Evolutionary conservation across 2,888 invertebrate species (phyloP).

Genomic region (Torymus texanus): DNA sequence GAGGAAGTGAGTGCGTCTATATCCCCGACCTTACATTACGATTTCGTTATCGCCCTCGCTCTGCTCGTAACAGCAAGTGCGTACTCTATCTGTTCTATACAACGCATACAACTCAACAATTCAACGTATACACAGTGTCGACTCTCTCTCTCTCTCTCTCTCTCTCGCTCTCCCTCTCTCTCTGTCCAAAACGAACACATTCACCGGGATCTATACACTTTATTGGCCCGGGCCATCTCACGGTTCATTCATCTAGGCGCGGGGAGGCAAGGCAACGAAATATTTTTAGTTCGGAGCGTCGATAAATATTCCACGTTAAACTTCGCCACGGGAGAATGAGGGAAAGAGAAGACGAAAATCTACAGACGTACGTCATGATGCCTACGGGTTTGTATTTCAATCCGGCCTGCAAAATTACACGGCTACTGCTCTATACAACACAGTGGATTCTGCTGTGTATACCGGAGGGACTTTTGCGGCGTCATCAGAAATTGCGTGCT

Average conservation of each 20-base stretch:
- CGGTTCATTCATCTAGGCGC: slow-evolving; percentile 64
- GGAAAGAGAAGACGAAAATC: slow-evolving; percentile 35
- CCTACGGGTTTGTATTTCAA: slow-evolving; percentile 66
- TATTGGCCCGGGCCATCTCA: slow-evolving; percentile 49
- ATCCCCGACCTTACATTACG: no score
- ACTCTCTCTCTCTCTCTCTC: neutral
- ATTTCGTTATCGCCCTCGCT: no score
- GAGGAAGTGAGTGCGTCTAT: no score
- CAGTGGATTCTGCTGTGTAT: neutral
- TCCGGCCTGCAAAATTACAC: slow-evolving; percentile 40
- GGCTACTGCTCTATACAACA: neutral
- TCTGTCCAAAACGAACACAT: neutral
- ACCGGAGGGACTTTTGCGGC: neutral
- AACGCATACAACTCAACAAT: no score
- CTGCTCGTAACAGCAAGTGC: no score
- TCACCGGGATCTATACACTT: slow-evolving; percentile 29
- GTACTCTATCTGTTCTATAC: no score
- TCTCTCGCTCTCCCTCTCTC: neutral
- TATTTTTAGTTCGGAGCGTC: slow-evolving; percentile 64
- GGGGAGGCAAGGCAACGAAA: slow-evolving; percentile 62
- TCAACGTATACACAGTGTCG: no score
- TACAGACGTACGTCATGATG: slow-evolving; percentile 26
- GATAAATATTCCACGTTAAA: slow-evolving; percentile 67
- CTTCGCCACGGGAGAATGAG: slow-evolving; percentile 58
- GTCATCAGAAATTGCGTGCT: slow-evolving; percentile 7